phyloP scores from a whole-genome alignment of 2,888 invertebrate genomes.

The Parnassius apollo region DNA sequence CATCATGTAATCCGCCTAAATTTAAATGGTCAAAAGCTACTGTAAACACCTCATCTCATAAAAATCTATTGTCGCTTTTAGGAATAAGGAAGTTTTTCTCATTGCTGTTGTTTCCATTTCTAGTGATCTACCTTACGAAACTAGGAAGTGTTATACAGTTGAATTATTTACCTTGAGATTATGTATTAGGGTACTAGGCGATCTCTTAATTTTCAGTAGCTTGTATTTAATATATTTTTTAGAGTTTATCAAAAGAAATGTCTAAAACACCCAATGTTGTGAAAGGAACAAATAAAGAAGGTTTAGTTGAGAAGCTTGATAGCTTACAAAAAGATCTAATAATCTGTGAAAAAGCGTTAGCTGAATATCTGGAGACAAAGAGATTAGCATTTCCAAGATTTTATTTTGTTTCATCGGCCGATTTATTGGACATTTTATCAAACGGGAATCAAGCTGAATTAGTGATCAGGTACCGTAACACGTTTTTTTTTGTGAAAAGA shows the following conservation, averaged over 20 bases:
- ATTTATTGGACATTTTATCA: conserved; percentile 95
- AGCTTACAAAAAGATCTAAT: conserved; percentile 91
- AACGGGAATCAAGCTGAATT: conserved; percentile 96
- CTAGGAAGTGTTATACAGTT: too few species aligned
- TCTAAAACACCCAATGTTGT: conserved; percentile 93
- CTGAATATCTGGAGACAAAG: conserved; percentile 98
- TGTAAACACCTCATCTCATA: too few species aligned
- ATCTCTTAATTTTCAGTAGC: too few species aligned
- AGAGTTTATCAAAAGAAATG: conserved; percentile 88
- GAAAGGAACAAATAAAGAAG: conserved; percentile 92
- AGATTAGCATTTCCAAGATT: conserved; percentile 96
- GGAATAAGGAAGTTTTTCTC: too few species aligned
- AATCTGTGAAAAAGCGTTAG: conserved; percentile 97
- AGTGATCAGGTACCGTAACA: conserved; percentile 81
- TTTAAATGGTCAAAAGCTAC: too few species aligned
- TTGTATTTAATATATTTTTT: conserved; percentile 2
- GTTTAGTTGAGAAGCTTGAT: conserved; percentile 90
- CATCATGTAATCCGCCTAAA: too few species aligned
- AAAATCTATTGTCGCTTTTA: too few species aligned
- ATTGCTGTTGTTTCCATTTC: too few species aligned
- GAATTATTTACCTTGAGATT: too few species aligned
- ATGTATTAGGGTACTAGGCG: too few species aligned
- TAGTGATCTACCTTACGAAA: too few species aligned
- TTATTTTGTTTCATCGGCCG: conserved; percentile 98
- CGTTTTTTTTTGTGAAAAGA: too few species aligned